phyloP scores from a whole-genome alignment of 92 coral and sea anemone genomes.

The Porites lobata region DNA sequence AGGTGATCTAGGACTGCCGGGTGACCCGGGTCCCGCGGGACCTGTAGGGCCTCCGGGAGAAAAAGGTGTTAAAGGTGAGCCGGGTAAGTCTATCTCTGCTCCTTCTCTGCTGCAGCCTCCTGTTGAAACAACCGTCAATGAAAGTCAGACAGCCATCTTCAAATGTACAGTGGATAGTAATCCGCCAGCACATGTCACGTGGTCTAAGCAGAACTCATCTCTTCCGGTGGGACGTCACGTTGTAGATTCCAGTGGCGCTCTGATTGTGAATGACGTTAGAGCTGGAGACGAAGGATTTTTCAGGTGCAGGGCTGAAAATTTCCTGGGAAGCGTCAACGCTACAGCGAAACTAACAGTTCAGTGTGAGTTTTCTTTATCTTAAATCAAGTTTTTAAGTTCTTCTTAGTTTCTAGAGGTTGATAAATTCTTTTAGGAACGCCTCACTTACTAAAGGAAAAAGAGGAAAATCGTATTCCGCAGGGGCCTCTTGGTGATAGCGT shows the following conservation, averaged over 20 bases:
- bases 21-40: background rate
- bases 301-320: background rate
- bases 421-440: too few species aligned
- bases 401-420: too few species aligned
- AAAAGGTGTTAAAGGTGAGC: background rate
- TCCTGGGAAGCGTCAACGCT: background rate
- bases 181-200: constrained; percentile 59
- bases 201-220: background rate
- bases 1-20: background rate
- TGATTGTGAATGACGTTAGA: background rate
- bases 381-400: background rate
- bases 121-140: constrained; percentile 37
- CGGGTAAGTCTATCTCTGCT: background rate
- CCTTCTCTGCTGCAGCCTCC: background rate
- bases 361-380: background rate
- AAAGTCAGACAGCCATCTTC: constrained; percentile 57
- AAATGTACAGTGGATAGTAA: constrained; percentile 61
- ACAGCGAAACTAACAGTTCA: background rate
- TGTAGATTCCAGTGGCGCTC: background rate
- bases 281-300: background rate
- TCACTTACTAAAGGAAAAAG: too few species aligned
- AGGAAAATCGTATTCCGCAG: too few species aligned
- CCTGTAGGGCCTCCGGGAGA: background rate
- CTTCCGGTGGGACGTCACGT: background rate
- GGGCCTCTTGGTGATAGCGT: too few species aligned